Base-by-base conservation (phyloP, 2,888 invertebrate genomes). In the Sphaerophoria rueppellii region DNA sequence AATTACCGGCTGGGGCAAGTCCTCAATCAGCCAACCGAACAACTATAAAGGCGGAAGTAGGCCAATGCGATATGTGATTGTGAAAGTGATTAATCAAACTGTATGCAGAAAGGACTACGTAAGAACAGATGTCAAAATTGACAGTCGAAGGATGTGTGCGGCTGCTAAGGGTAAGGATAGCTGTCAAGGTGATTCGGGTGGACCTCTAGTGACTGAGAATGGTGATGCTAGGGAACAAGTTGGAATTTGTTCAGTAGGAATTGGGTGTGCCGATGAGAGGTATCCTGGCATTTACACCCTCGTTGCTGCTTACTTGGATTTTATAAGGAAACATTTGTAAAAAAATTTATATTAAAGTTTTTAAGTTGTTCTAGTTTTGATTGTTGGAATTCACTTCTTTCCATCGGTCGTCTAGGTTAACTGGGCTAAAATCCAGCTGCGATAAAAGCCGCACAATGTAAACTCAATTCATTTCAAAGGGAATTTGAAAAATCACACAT, bases 401-500 rank as follows among this genome's bases (percentile, higher is more conserved):
- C 1, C 24, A 24, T 24, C 24, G 24, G 2, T 24, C 24, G 24
- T 24, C 24, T 24, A 24, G 24, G 24, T 24, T 24, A 24, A 24
- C 24, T 24, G 24, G 24, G 2, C 24, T 24, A 24, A 24, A 24
- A 24, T 24, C 24, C 24, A 24, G 24, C 24, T 24, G 24, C 24
- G 24, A 24, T 24, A 1, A 24, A 24, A 24, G 24, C 24, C 24
- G 24, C 24, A 24, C 24, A 24, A 24, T 24, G 24, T 24, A 24
- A 24, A 24, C 24, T 24, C 24, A 24, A 24, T 24, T 24, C 24
- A 24, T 24, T 2, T 24, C 24, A 24, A 24, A 24, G 60, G 24
- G 9, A 14, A 24, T 24, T 24, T 24, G 65, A 54, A 60, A 77
- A 72, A 72, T 81, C 77, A 65, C 72, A 77, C 67, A 73, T 65